Base-by-base conservation (phyloP, 2,113 vertebrate species). In the Coregonus clupeaformis region DNA sequence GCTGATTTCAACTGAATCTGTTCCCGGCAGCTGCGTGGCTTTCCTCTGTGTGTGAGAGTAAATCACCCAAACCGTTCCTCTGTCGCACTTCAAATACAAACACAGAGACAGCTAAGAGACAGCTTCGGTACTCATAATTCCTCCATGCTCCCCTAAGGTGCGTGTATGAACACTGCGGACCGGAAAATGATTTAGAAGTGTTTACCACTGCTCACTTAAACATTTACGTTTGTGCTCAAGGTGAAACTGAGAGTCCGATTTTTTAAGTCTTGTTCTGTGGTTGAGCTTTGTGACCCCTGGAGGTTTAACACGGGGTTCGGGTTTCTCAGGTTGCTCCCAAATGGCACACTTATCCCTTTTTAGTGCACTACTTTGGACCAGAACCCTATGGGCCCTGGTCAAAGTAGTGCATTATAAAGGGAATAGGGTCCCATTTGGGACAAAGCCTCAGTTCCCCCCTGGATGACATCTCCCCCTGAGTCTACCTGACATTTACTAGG, bases 211-310 rank as follows among this genome's bases (percentile, higher is more conserved):
- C 75, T 77, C 80, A 74, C 87, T 90, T 91, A 92, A 91, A 92
- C 89, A 90, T 91, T 92, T 91, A 92, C 89, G 84, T 86, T 89
- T 83, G 81, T 75, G 87, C 82, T 72, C 87, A 86, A 90, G 87
- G 89, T 91, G 88, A 87, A 89, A 80, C 84, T 29, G 72, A 64
- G 59, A 83, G 2, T 63, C 27, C 30, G 69, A 3, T 80, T 55
- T 73, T 52, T 52, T 1, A 52, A 18, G 24, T 30, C 59, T 69
- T 62, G 55, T 47, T 29, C 27, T 24, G 3, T 66, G 45, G 63
- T 29, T 52, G 42, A 55, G 59, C 45, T 72, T 25, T 30, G 22
- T 63, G 68, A 80, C 76, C 81, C 77, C 83, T 82, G 82, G 60
- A 80, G 79, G 83, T 86, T 82, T 81, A 82, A 74, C 82, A 9